Evolutionary conservation across 2,797 vertebrate species (phyloP).

Genomic region (Heliangelus exortis): DNA sequence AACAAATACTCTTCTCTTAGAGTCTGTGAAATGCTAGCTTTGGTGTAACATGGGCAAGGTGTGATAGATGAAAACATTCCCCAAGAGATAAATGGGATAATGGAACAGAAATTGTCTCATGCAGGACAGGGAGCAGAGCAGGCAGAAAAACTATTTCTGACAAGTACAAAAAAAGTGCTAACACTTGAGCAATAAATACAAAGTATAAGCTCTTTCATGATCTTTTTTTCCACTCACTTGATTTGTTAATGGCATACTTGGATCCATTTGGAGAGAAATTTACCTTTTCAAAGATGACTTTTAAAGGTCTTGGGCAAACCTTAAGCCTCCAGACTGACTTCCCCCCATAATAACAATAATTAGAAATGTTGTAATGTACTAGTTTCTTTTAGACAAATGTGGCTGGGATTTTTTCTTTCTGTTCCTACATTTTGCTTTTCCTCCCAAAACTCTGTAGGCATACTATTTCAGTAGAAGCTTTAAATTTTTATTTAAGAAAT

Average conservation of each 20-base stretch:
- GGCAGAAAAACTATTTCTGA: not conserved
- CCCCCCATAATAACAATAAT: not conserved
- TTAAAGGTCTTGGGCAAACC: not conserved
- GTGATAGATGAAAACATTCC: not conserved
- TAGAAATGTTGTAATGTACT: not conserved
- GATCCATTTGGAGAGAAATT: not conserved
- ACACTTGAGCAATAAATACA: not conserved
- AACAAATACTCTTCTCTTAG: not conserved
- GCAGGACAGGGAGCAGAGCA: not conserved
- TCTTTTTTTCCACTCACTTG: not conserved
- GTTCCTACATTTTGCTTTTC: not conserved
- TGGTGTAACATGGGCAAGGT: not conserved
- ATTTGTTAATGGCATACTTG: not conserved
- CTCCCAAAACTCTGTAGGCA: not conserved
- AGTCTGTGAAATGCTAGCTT: not conserved
- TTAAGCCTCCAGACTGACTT: not conserved
- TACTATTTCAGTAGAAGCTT: not conserved
- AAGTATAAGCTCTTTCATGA: not conserved
- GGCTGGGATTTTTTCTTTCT: not conserved
- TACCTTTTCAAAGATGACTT: not conserved
- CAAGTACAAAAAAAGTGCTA: not conserved
- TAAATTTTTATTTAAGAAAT: not conserved
- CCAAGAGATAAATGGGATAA: not conserved
- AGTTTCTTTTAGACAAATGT: not conserved
- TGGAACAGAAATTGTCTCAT: not conserved